Conservation (phyloP, 2,797 vertebrate genomes). For the Poliocrania exsul region DNA sequence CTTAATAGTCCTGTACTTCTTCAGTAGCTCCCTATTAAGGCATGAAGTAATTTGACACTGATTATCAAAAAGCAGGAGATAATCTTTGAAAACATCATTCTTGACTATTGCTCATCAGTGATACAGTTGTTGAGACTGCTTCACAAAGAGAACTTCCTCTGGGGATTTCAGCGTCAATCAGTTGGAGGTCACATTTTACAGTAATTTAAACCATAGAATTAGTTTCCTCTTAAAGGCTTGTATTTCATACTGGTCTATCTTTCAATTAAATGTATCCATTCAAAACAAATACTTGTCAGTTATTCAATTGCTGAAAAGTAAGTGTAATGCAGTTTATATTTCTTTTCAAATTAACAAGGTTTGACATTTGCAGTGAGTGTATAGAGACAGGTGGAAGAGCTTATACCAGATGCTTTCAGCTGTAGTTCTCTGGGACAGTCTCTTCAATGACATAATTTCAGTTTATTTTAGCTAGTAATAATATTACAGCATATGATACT, state of each 20-base stretch:
- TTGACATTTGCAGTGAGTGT: conserved; percentile 22
- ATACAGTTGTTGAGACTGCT: not conserved
- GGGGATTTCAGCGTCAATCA: not conserved
- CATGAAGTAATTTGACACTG: not conserved
- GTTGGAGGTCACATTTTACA: not conserved
- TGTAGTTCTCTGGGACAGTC: not conserved
- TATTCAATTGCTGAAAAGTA: not conserved
- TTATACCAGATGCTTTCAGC: not conserved
- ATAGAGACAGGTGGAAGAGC: not conserved
- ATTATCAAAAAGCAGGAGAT: not conserved
- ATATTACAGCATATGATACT: conserved; percentile 24
- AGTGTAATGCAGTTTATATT: not conserved
- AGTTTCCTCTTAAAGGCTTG: not conserved
- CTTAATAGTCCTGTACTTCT: not conserved
- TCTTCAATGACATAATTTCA: not conserved
- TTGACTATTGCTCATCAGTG: not conserved
- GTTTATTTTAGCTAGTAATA: conserved; percentile 24
- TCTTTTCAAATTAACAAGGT: not conserved
- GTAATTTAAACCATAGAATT: not conserved
- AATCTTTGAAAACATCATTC: not conserved
- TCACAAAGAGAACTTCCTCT: conserved; percentile 7
- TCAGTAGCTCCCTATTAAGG: not conserved
- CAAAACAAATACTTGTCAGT: not conserved
- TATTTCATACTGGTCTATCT: not conserved
- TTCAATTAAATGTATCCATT: not conserved